These are phyloP conservation scores for Nymphalis polychloros DNA, from an alignment of 2,888 invertebrate species.

Conservation along the genomic window DNA sequence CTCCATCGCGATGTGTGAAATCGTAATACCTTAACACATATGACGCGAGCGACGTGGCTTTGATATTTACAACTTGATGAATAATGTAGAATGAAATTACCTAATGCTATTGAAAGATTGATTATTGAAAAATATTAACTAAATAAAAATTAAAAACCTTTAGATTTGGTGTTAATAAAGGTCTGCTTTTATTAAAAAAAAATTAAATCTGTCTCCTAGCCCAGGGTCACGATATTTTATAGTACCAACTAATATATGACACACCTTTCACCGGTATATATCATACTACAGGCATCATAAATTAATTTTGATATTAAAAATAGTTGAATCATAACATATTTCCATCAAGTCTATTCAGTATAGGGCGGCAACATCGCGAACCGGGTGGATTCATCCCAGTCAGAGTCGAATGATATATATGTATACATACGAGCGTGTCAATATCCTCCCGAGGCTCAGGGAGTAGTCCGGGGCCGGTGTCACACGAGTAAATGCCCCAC, in stretches of 20 bases:
- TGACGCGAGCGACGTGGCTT: not conserved
- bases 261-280: not conserved
- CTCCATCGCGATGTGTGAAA: not conserved
- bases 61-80: not conserved
- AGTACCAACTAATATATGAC: not conserved
- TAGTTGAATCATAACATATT: constrained; percentile 11
- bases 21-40: not conserved
- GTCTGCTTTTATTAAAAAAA: too few relatives aligned
- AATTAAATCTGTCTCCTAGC: not conserved
- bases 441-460: too few relatives aligned
- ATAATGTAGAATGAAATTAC: not conserved
- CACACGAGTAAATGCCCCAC: too few relatives aligned
- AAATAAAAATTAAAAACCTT: too few relatives aligned
- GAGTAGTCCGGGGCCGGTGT: too few relatives aligned
- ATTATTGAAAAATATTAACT: not conserved
- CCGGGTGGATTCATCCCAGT: constrained; percentile 18
- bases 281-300: not conserved
- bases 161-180: too few relatives aligned
- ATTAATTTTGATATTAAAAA: constrained; percentile 9
- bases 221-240: too few relatives aligned
- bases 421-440: not conserved
- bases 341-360: not conserved
- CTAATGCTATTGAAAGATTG: not conserved
- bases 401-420: not conserved
- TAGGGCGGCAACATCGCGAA: not conserved